phyloP scores from a whole-genome alignment of 2,113 vertebrate species.

The Bufo bufo region DNA sequence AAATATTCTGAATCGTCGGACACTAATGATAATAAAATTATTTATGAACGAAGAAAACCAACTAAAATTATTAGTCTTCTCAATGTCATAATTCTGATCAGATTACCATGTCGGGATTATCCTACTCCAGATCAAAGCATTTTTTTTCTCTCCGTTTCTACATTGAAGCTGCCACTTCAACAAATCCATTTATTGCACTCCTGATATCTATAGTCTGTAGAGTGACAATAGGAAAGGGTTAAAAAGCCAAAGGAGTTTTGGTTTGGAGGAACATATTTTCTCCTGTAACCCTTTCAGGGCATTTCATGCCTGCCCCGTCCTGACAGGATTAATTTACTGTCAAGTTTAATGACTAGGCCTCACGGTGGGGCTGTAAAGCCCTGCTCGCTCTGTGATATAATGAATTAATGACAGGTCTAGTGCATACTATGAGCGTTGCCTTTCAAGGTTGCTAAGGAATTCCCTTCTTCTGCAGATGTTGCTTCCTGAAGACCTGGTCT shows the following conservation, averaged over 20 bases:
- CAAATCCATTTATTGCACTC: neutral
- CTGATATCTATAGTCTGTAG: neutral
- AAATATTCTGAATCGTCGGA: neutral
- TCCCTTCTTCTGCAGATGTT: constrained; percentile 67
- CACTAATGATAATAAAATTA: neutral
- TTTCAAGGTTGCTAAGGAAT: constrained; percentile 63
- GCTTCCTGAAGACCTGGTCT: constrained; percentile 61
- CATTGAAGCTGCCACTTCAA: neutral
- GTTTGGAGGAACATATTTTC: neutral
- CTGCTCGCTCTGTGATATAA: constrained; percentile 31
- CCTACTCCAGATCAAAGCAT: neutral
- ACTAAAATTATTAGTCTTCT: neutral
- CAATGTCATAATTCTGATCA: neutral
- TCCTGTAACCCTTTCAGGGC: constrained; percentile 34
- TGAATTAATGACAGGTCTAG: constrained; percentile 52
- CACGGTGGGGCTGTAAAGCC: constrained; percentile 33
- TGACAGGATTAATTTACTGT: constrained; percentile 50
- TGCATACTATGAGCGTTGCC: constrained; percentile 22
- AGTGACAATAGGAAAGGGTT: neutral
- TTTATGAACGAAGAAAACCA: neutral
- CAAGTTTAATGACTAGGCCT: constrained; percentile 50
- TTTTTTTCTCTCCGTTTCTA: neutral
- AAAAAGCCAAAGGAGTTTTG: neutral
- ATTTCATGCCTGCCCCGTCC: neutral
- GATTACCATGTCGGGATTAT: neutral